phyloP scores from a whole-genome alignment of 2,797 vertebrate species.

The Gouania willdenowi region DNA sequence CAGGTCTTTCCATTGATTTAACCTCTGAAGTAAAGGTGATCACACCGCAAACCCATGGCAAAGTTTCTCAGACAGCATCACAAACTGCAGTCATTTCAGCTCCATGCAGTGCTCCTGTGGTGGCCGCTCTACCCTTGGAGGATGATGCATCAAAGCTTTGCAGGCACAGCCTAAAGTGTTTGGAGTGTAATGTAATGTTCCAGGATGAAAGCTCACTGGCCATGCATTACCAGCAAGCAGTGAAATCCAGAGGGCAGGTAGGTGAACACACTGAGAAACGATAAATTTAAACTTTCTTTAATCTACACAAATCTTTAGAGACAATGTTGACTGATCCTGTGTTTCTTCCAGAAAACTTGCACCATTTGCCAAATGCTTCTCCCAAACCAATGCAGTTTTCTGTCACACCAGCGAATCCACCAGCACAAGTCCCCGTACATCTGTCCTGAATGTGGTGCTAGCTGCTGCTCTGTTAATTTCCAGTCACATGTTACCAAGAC shows the following conservation, averaged over 20 bases:
- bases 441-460: constrained; percentile 95
- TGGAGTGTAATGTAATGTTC: constrained; percentile 92
- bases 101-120: constrained; percentile 77
- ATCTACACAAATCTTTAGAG: too few species aligned
- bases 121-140: constrained; percentile 90
- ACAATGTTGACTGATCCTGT: neutral
- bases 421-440: constrained; percentile 99
- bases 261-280: constrained; percentile 3
- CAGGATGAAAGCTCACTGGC: constrained; percentile 88
- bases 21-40: constrained; percentile 44
- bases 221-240: constrained; percentile 91
- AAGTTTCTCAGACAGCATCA: constrained; percentile 61
- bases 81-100: constrained; percentile 83
- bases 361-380: constrained; percentile 98
- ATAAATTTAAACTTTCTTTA: neutral
- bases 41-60: constrained; percentile 55
- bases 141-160: constrained; percentile 87
- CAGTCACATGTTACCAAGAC: constrained; percentile 97
- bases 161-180: constrained; percentile 86
- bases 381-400: constrained; percentile 95
- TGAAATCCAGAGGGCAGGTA: constrained; percentile 88
- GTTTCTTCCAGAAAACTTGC: constrained; percentile 88
- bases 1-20: constrained; percentile 38
- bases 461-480: constrained; percentile 95
- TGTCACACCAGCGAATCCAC: constrained; percentile 95